Base-by-base conservation (phyloP, 2,888 invertebrate genomes). In the Calliscelio sp. region DNA sequence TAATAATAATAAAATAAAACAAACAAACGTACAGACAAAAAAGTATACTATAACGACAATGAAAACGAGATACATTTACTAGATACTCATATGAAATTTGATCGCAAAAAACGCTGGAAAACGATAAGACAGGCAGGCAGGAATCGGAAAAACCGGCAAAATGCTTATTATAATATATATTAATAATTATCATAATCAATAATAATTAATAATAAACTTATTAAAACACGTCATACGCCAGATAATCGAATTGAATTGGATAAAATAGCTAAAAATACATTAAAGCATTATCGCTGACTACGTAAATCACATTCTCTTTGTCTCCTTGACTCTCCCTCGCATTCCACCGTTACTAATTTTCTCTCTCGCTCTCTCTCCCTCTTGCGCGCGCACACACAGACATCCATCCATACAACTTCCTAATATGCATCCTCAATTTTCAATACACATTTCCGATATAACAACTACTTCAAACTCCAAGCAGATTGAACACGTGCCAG, bases 281-380 rank as follows among this genome's bases (percentile, higher is more conserved):
- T 91, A 92, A 91, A 92, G 91, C 91, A 92, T 92, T 91, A 6
- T 91, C 90, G 90, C 89, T 92, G 91, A 92, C 92, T 92, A 90
- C 89, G 87, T 90, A 89, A 86, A 87, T 88, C 87, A 87, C 85
- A 87, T 84, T 88, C 87, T 89, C 85, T 88, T 89, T 90, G 85
- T 86, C 84, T 86, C 80, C 84, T 81, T 86, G 86, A 85, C 65
- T 81, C 61, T 66, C 49, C 24, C 46, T 71, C 55, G 24, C 49
- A 25, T 44, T 32, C 22, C 41, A 2, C 14, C 57, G 53, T 16
- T 51, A n/a, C n/a, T n/a, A n/a, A 28, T 28, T 28, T 28, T 28
- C 73, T 66, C 59, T 83, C 71, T 66, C 70, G 81, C 59, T 86
- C 80, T 75, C 70, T 83, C 70, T 87, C 59, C n/a, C n/a, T n/a